Evolutionary conservation across 1,140 invertebrate genomes (phyloP).

Genomic region (Pantala flavescens): DNA sequence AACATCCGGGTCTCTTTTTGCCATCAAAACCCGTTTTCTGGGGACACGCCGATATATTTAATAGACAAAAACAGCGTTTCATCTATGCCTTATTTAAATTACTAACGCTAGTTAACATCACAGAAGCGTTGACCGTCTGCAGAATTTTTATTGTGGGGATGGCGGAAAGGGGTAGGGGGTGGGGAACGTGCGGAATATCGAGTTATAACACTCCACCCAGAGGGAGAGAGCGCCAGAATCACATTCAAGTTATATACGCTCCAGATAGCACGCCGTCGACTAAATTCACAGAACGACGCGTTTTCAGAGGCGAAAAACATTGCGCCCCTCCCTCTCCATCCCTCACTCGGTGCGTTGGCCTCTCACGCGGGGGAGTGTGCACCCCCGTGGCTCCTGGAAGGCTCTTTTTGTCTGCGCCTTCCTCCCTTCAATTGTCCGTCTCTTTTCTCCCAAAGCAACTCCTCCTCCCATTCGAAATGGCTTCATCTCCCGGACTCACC

Average conservation of each 20-base stretch:
- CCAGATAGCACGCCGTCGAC: neutral
- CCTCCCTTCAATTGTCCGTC: neutral
- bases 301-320: conserved; percentile 6
- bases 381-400: too few relatives aligned
- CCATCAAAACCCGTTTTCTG: too few relatives aligned
- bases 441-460: neutral
- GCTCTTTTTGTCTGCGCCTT: neutral
- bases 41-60: too few relatives aligned
- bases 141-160: neutral
- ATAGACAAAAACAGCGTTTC: neutral
- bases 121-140: neutral
- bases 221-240: neutral
- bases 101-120: neutral
- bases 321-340: neutral
- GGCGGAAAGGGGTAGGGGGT: neutral
- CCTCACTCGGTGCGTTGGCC: neutral
- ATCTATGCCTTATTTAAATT: neutral
- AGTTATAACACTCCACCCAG: conserved; percentile 1
- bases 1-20: too few relatives aligned
- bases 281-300: conserved; percentile 1
- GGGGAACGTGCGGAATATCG: neutral
- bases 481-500: neutral
- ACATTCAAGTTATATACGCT: conserved; percentile 3
- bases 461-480: neutral
- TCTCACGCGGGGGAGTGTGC: too few relatives aligned